phyloP scores from a whole-genome alignment of 2,888 invertebrate species.

The Trissoscelio sp. region DNA sequence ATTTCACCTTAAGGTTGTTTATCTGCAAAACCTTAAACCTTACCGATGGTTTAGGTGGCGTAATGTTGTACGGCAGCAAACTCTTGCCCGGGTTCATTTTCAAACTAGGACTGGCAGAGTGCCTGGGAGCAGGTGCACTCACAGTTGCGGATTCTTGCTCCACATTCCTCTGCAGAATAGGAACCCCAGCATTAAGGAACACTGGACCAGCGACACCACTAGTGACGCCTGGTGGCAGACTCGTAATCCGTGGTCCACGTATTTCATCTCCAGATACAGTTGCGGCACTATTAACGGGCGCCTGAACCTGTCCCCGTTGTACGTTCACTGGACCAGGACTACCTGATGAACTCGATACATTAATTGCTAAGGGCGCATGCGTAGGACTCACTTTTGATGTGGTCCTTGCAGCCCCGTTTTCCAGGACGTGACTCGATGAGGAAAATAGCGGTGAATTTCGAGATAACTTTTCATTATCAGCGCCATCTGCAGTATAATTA shows the following conservation, averaged over 20 bases:
- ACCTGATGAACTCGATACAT: background rate
- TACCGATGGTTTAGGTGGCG: constrained; percentile 91
- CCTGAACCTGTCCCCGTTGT: constrained; percentile 81
- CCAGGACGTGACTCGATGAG: constrained; percentile 74
- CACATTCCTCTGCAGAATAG: constrained; percentile 76
- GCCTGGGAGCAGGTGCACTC: constrained; percentile 71
- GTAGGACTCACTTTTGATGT: constrained; percentile 83
- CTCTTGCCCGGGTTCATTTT: constrained; percentile 85
- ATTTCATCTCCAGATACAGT: constrained; percentile 74
- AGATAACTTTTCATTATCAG: constrained; percentile 48
- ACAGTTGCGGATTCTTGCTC: constrained; percentile 70
- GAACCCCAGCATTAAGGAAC: constrained; percentile 80
- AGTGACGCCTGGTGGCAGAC: constrained; percentile 81
- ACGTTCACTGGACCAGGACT: constrained; percentile 70
- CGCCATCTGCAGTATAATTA: constrained; percentile 62
- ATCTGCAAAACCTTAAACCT: too few relatives aligned
- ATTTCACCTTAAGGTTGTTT: too few relatives aligned
- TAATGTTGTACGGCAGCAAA: constrained; percentile 93
- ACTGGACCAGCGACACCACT: constrained; percentile 81
- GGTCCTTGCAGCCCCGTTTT: constrained; percentile 84
- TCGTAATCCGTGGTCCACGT: constrained; percentile 80
- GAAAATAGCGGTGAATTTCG: constrained; percentile 75
- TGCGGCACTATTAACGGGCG: constrained; percentile 79
- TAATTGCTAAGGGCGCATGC: constrained; percentile 43
- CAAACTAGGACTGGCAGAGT: constrained; percentile 77